phyloP scores from a whole-genome alignment of 2,888 invertebrate species.

The Apotomis betuletana region DNA sequence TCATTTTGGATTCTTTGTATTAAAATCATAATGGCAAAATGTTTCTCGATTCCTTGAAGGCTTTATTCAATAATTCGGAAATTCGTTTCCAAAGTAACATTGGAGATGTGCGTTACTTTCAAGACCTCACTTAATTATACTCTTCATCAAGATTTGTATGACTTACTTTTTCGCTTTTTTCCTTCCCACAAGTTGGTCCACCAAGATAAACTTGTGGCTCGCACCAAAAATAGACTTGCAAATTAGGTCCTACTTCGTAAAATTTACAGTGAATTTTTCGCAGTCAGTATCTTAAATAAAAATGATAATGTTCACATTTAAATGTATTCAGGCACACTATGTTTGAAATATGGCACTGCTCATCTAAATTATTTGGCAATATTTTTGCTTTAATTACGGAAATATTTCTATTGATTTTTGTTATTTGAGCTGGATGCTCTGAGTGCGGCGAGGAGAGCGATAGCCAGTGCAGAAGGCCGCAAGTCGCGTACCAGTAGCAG shows the following conservation, averaged over 20 bases:
- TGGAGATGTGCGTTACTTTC: not conserved
- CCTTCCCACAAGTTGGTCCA: too few relatives aligned
- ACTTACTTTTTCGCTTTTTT: too few relatives aligned
- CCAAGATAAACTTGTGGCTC: not conserved
- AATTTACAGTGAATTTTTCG: not conserved
- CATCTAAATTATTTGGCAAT: too few relatives aligned
- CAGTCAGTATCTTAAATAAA: not conserved
- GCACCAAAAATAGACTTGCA: not conserved
- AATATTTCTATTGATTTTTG: too few relatives aligned
- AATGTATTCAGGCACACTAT: too few relatives aligned
- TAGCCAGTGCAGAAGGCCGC: too few relatives aligned
- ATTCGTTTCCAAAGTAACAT: not conserved
- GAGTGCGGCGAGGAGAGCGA: too few relatives aligned
- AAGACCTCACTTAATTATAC: not conserved
- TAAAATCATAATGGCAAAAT: constrained; percentile 7
- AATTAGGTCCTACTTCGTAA: not conserved
- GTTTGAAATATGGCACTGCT: too few relatives aligned
- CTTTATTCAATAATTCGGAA: not conserved
- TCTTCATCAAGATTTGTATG: too few relatives aligned
- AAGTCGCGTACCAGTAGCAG: too few relatives aligned
- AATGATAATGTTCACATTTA: not conserved
- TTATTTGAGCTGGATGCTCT: too few relatives aligned
- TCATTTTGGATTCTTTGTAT: constrained; percentile 12
- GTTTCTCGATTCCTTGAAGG: not conserved
- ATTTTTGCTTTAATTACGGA: too few relatives aligned